Conservation (phyloP, 2,797 vertebrate species). For the Cyprinella venusta region DNA sequence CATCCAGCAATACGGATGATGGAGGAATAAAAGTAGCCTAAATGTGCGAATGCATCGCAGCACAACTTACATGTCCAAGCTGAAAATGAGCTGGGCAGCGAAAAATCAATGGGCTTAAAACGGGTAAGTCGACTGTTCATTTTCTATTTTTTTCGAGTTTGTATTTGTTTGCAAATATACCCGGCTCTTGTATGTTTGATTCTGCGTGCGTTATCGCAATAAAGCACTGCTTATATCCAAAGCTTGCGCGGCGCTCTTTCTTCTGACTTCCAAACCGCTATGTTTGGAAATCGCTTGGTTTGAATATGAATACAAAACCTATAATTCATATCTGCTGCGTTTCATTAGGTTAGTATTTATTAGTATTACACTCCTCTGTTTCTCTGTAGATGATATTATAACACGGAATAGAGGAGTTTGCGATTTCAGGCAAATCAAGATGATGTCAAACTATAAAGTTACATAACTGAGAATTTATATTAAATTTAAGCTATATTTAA, state of each 20-base stretch:
- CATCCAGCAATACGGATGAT: background rate
- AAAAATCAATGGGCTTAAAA: constrained; percentile 9
- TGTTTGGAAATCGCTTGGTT: background rate
- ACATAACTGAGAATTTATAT: constrained; percentile 2
- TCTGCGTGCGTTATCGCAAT: background rate
- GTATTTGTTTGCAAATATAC: background rate
- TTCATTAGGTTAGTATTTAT: background rate
- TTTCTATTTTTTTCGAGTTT: background rate
- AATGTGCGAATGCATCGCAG: background rate
- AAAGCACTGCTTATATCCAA: background rate
- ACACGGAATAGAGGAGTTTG: background rate
- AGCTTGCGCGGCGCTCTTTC: background rate
- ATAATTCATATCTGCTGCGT: background rate
- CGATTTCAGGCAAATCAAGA: background rate
- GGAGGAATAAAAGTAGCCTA: constrained; percentile 19
- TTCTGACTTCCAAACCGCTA: background rate
- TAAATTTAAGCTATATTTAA: background rate
- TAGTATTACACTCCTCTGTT: background rate
- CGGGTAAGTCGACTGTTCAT: constrained; percentile 4
- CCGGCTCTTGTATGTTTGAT: background rate
- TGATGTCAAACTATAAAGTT: constrained; percentile 21
- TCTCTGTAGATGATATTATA: background rate
- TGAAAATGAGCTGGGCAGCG: background rate
- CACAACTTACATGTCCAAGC: background rate
- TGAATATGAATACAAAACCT: background rate